A percentile compares a stretch with the other conserved stretches of the same genome.
Evolutionary conservation across 2,113 vertebrate species (phyloP).

Genomic region (Hippocampus abdominalis): DNA sequence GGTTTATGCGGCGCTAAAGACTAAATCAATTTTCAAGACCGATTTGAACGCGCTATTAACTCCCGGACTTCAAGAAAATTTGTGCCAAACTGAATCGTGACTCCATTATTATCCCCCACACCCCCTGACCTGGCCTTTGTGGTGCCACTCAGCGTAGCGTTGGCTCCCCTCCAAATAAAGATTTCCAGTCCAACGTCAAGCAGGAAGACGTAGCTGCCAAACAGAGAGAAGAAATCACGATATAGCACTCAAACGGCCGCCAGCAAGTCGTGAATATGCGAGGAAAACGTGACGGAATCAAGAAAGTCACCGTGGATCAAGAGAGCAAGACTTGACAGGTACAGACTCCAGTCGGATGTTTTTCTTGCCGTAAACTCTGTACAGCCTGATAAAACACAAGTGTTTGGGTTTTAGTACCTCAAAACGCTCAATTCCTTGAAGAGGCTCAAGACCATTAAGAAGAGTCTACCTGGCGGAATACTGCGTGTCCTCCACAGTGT

Average conservation of each 20-base stretch:
- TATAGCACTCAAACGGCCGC: neutral
- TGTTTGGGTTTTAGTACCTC: neutral
- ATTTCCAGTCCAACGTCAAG: slow-evolving; percentile 86
- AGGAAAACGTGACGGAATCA: neutral
- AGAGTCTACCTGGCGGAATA: slow-evolving; percentile 80
- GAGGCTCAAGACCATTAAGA: too few species aligned
- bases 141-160: slow-evolving; percentile 85
- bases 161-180: slow-evolving; percentile 85
- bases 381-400: slow-evolving; percentile 74
- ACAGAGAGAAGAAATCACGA: slow-evolving; percentile 7
- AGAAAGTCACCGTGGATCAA: slow-evolving; percentile 84
- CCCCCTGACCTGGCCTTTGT: slow-evolving; percentile 89
- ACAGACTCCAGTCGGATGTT: slow-evolving; percentile 90
- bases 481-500: slow-evolving; percentile 87
- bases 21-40: neutral
- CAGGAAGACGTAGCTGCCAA: slow-evolving; percentile 86
- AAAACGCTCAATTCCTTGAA: too few species aligned
- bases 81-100: neutral
- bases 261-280: neutral
- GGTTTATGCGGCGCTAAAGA: neutral
- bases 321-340: slow-evolving; percentile 79
- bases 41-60: neutral
- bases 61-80: neutral
- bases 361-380: slow-evolving; percentile 93
- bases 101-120: neutral